Percentiles rank a stretch among this genome's conserved stretches.
These are phyloP conservation scores for Cliona cf. orientalis DNA, from an alignment of 37 sponge, comb jelly and placozoan genomes.

Conservation along the genomic window DNA sequence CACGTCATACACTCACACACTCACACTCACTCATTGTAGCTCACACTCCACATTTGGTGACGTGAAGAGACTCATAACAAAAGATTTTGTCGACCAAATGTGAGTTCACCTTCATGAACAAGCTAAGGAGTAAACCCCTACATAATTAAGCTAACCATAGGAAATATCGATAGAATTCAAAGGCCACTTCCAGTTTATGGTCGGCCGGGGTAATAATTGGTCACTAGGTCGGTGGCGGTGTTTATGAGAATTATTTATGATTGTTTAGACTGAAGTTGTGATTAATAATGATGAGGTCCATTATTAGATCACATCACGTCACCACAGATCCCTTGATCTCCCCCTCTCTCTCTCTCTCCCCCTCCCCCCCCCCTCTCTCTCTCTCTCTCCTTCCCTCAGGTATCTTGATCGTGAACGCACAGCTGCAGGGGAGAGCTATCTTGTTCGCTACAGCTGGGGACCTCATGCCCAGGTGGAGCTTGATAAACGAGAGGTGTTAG, in stretches of 20 bases:
- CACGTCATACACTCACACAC: neutral
- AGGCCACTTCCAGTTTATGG: no score
- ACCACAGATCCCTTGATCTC: no score
- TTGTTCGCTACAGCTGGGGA: conserved; percentile 63
- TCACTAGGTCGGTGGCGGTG: no score
- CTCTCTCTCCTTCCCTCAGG: conserved; percentile 35
- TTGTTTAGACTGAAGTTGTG: no score
- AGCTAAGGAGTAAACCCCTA: neutral
- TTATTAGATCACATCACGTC: no score
- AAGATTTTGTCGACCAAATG: conserved; percentile 55
- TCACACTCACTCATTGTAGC: neutral
- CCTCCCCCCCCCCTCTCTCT: neutral
- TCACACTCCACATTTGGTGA: conserved; percentile 61
- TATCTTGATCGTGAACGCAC: conserved; percentile 58
- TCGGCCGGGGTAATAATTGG: no score
- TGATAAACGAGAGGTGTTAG: conserved; percentile 53
- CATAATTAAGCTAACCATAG: no score
- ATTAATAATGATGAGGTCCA: no score
- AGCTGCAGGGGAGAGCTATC: conserved; percentile 42
- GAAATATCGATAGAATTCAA: no score
- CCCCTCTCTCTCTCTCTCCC: neutral
- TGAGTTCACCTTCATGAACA: conserved; percentile 28
- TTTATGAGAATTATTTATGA: no score
- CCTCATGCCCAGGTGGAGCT: conserved; percentile 50
- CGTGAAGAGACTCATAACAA: conserved; percentile 46